Percentiles rank a stretch among this genome's conserved stretches.
These are phyloP conservation scores for Erinaceus europaeus DNA, from an alignment of 2,113 vertebrate genomes.

Conservation along the genomic window DNA sequence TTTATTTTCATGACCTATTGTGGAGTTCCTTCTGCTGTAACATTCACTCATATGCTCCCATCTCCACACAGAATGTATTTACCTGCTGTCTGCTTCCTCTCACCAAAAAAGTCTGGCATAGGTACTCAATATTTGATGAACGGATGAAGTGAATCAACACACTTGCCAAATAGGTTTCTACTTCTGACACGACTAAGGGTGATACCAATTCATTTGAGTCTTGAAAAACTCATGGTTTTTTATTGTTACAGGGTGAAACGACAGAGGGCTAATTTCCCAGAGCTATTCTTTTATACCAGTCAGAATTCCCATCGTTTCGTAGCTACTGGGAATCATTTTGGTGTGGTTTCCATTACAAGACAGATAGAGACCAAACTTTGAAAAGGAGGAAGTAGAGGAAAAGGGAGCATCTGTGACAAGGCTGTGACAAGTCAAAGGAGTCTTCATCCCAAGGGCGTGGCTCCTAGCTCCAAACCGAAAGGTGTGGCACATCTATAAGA, in stretches of 20 bases:
- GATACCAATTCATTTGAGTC: not conserved
- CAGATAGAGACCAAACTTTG: not conserved
- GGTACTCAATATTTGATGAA: not conserved
- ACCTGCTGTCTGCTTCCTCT: too few relatives aligned
- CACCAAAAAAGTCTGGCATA: not conserved
- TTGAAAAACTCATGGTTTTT: not conserved
- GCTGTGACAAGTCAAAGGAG: not conserved
- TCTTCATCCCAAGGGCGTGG: constrained; percentile 4
- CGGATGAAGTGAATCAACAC: not conserved
- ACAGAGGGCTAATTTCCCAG: too few relatives aligned
- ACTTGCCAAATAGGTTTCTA: not conserved
- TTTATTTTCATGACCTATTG: not conserved
- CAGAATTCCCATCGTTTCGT: not conserved
- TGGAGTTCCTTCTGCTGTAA: not conserved
- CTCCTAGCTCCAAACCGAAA: accelerated
- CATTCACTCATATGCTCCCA: too few relatives aligned
- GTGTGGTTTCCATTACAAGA: not conserved
- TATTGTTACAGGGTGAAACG: too few relatives aligned
- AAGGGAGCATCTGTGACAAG: not conserved
- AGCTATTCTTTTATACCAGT: too few relatives aligned
- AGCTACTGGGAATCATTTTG: not conserved
- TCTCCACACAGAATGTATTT: not conserved
- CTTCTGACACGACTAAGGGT: not conserved
- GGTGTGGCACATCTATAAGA: not conserved
- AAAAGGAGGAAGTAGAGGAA: not conserved